These are phyloP conservation scores for Acipenser transmontanus DNA, from an alignment of 2,797 vertebrate genomes.

Conservation along the genomic window DNA sequence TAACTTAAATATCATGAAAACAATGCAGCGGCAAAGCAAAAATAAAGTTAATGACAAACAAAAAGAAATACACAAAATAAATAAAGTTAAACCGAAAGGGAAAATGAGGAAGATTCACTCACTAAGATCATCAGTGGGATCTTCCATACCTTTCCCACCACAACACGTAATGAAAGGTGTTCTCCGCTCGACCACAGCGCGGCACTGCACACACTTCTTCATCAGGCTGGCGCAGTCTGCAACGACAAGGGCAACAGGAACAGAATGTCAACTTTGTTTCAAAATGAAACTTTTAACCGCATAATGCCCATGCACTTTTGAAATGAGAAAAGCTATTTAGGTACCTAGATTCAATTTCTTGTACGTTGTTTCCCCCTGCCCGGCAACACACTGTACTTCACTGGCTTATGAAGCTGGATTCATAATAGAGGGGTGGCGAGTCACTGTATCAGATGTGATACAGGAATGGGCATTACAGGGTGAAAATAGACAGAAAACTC, in stretches of 20 bases:
- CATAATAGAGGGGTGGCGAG: no score
- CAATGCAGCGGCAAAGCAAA: conserved; percentile 22
- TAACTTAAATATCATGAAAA: conserved; percentile 6
- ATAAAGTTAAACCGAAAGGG: conserved; percentile 40
- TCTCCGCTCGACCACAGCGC: conserved; percentile 89
- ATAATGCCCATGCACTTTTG: no score
- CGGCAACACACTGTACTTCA: no score
- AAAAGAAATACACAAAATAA: conserved; percentile 15
- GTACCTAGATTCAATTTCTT: no score
- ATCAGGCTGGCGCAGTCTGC: conserved; percentile 96
- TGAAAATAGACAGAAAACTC: no score
- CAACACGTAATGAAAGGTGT: conserved; percentile 93
- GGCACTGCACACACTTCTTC: conserved; percentile 98
- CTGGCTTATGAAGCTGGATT: no score
- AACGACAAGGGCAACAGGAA: conserved; percentile 8
- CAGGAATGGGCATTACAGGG: no score
- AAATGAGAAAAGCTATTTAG: no score
- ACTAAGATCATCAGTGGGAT: conserved; percentile 91
- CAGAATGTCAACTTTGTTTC: no score
- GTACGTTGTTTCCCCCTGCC: no score
- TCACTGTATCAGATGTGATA: no score
- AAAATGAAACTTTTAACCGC: no score
- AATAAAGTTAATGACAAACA: conserved; percentile 15
- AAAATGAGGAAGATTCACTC: conserved; percentile 69
- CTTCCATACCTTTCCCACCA: conserved; percentile 94